Base-by-base conservation (phyloP, 2,113 vertebrate species). In the Asarcornis scutulata region DNA sequence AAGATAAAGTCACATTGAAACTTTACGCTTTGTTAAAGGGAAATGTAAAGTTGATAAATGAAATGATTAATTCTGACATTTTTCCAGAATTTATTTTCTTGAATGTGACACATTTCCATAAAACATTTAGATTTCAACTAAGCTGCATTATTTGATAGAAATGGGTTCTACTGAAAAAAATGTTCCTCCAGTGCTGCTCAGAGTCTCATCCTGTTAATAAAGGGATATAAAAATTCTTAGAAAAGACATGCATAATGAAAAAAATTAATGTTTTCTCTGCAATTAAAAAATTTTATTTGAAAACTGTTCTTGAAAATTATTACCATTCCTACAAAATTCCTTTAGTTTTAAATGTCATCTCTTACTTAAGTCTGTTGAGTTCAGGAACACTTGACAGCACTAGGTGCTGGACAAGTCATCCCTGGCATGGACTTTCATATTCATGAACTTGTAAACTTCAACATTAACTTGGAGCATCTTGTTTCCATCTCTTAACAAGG, bases 401-500 rank as follows among this genome's bases (percentile, higher is more conserved):
- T 42, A 9, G 38, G 26, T 52, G 22, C 59, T 86, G 91, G 40
- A 75, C 46, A 90, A 74, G 72, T 81, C 42, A 60, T 56, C 38
- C 52, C 29, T 78, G 69, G 46, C 6, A 3, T 21, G 31, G 59
- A 52, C 59, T 10, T 88, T 77, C n/a, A 16, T 88, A 69, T 89
- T 91, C 82, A 89, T 87, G 85, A 74, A 68, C 64, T 71, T 88
- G 46, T 63, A 77, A 93, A 59, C 60, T 69, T n/a, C 89, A 73
- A 34, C 85, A 46, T 94, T 95, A 83, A 77, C 82, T 88, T 31
- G 40, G 55, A 81, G 85, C 32, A 29, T 83, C 79, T 91, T 78
- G 52, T 93, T 95, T 97, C 90, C 85, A 91, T 81, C 68, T 63
- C 68, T 52, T 86, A 64, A 71, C 46, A 88, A 81, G 72, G 89